phyloP scores from a whole-genome alignment of 2,797 vertebrate genomes.

The Anguilla megastoma region DNA sequence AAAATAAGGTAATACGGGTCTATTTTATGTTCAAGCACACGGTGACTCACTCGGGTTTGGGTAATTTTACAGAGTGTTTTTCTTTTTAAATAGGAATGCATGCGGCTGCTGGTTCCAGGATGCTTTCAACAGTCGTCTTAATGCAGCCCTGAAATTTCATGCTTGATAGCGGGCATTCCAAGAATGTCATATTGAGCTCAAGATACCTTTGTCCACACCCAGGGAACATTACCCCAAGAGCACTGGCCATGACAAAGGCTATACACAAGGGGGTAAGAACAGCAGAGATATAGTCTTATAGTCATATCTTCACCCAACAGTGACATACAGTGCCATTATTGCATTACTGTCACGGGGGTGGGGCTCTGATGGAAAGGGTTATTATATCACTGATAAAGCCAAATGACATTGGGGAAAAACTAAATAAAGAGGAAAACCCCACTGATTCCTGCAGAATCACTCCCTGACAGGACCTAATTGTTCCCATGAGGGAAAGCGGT shows the following conservation, averaged over 20 bases:
- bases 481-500: conserved; percentile 17
- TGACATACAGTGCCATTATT: not conserved
- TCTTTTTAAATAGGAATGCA: not conserved
- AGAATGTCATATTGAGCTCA: not conserved
- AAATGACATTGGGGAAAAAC: conserved; percentile 1
- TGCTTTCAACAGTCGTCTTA: not conserved
- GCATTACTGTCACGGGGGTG: not conserved
- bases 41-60: not conserved
- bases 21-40: not conserved
- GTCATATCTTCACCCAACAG: not conserved
- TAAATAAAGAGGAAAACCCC: not conserved
- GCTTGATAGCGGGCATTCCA: not conserved
- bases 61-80: not conserved
- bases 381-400: conserved; percentile 9
- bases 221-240: not conserved
- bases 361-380: not conserved
- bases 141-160: not conserved
- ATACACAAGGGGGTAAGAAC: not conserved
- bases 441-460: conserved; percentile 7
- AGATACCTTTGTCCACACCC: not conserved
- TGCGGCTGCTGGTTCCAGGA: not conserved
- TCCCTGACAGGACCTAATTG: conserved; percentile 5
- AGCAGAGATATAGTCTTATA: not conserved
- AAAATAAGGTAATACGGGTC: not conserved
- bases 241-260: not conserved